Evolutionary conservation across 2,797 vertebrate genomes (phyloP).

Genomic region (Otus scops): DNA sequence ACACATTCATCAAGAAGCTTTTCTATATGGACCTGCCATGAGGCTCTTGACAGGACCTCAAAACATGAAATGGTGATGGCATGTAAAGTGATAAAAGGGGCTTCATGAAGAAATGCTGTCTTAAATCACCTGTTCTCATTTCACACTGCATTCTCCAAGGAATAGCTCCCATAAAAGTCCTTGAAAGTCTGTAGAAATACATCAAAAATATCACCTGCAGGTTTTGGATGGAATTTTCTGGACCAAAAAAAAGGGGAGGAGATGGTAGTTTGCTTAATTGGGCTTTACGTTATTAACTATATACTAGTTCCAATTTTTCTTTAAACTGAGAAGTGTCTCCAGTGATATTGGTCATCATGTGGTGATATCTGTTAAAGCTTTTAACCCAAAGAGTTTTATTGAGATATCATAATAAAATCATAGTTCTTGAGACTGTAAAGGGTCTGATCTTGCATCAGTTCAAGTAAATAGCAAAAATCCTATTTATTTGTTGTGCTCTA

Average conservation of each 20-base stretch:
- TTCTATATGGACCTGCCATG: not conserved
- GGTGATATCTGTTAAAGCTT: not conserved
- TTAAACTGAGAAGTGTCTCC: not conserved
- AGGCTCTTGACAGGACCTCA: not conserved
- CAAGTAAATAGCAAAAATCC: not conserved
- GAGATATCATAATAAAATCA: not conserved
- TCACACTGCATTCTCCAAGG: not conserved
- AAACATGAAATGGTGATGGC: not conserved
- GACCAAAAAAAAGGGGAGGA: not conserved
- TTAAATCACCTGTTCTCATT: slow-evolving; percentile 1
- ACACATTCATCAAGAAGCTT: not conserved
- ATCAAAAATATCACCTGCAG: not conserved
- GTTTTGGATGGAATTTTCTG: not conserved
- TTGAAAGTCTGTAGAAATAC: not conserved
- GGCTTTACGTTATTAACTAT: not conserved
- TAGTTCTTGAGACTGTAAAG: not conserved
- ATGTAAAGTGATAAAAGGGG: not conserved
- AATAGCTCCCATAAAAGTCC: not conserved
- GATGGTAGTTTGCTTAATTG: not conserved
- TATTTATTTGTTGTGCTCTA: not conserved
- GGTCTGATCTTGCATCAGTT: not conserved
- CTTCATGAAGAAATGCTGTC: not conserved
- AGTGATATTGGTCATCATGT: not conserved
- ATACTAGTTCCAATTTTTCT: not conserved
- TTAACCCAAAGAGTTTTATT: not conserved